Evolutionary conservation across 2,113 vertebrate species (phyloP).

Genomic region (Boleophthalmus pectinirostris): DNA sequence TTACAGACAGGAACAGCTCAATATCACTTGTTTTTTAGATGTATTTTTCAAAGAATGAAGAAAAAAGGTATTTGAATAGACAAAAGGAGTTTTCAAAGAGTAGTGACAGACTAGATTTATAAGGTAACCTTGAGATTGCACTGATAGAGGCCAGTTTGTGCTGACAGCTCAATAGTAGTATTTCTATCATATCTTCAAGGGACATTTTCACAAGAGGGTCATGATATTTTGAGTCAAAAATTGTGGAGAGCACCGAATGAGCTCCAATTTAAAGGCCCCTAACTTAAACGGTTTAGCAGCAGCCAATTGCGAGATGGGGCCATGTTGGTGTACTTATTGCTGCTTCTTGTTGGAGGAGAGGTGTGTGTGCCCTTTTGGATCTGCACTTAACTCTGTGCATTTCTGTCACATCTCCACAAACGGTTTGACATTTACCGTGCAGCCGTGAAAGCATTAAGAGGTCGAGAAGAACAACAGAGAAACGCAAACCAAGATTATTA

Average conservation of each 20-base stretch:
- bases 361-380: slow-evolving; percentile 57
- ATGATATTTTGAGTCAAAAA: too few relatives aligned
- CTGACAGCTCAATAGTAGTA: too few relatives aligned
- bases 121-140: too few relatives aligned
- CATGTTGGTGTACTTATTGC: background rate
- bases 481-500: slow-evolving; percentile 14
- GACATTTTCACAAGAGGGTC: too few relatives aligned
- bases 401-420: slow-evolving; percentile 46
- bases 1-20: too few relatives aligned
- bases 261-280: too few relatives aligned
- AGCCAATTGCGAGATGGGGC: background rate
- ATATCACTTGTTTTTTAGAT: too few relatives aligned
- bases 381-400: slow-evolving; percentile 29
- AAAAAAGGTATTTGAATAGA: too few relatives aligned
- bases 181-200: too few relatives aligned
- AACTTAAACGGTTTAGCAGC: background rate
- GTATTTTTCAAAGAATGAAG: too few relatives aligned
- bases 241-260: too few relatives aligned
- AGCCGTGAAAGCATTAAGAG: slow-evolving; percentile 18
- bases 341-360: background rate
- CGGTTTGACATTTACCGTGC: slow-evolving; percentile 60
- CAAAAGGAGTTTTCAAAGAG: background rate
- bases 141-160: too few relatives aligned
- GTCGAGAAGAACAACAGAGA: slow-evolving; percentile 3
- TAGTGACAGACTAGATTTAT: background rate